These are phyloP conservation scores for Lepidothrix coronata DNA, from an alignment of 2,113 vertebrate species.

Conservation along the genomic window DNA sequence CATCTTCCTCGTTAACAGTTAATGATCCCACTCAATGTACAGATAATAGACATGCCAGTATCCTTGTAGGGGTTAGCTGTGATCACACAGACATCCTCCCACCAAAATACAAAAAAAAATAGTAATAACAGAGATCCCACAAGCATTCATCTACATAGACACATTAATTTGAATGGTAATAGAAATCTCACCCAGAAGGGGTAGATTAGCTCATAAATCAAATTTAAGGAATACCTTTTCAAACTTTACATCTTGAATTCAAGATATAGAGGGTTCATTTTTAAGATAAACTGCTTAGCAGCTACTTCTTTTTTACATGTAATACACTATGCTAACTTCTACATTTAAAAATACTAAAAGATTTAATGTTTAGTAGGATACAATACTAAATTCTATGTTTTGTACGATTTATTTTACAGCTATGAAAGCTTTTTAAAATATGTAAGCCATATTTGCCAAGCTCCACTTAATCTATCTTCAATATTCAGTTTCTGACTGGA, in stretches of 20 bases:
- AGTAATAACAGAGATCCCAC: neutral
- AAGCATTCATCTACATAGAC: neutral
- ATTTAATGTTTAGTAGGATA: neutral
- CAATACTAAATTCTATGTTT: neutral
- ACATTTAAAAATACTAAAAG: neutral
- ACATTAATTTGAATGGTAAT: neutral
- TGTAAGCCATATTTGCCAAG: neutral
- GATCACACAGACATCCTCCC: neutral
- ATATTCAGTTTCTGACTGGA: neutral
- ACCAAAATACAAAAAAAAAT: neutral
- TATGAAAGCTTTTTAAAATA: neutral
- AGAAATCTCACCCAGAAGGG: neutral
- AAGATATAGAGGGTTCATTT: neutral
- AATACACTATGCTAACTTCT: neutral
- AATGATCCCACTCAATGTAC: slow-evolving; percentile 9
- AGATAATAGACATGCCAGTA: slow-evolving; percentile 20
- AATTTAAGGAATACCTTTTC: neutral
- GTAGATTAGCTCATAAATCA: neutral
- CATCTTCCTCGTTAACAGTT: neutral
- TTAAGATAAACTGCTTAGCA: slow-evolving; percentile 13
- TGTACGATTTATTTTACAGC: neutral
- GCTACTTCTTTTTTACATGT: neutral
- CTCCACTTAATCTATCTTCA: neutral
- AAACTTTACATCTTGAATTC: neutral
- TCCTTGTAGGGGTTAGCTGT: neutral